A percentile compares a stretch with the other conserved stretches of the same genome.
Evolutionary conservation across 23 tunicate species (phyloP).

Genomic region (Trididemnum miniatum): DNA sequence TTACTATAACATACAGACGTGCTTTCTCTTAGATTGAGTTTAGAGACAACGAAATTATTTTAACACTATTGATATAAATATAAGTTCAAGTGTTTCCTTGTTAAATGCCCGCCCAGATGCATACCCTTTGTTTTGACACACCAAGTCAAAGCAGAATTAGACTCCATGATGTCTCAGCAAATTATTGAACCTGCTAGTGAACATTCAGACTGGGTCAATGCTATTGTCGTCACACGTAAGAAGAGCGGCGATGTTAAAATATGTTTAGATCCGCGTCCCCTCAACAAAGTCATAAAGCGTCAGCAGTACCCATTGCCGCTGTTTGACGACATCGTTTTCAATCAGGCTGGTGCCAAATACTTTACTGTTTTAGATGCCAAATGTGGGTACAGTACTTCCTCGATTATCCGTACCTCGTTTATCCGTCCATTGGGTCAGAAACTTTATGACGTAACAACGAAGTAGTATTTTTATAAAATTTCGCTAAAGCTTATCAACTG

Average conservation of each 20-base stretch:
- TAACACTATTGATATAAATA: too few relatives aligned
- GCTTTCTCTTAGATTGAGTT: too few relatives aligned
- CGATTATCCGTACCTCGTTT: too few relatives aligned
- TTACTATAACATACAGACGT: too few relatives aligned
- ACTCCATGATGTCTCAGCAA: not conserved
- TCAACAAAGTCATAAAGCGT: not conserved
- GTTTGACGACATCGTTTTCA: not conserved
- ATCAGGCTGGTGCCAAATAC: not conserved
- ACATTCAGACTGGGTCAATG: not conserved
- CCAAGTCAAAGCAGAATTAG: not conserved
- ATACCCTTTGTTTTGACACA: not conserved
- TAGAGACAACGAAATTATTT: too few relatives aligned
- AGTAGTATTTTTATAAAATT: too few relatives aligned
- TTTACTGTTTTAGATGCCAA: not conserved
- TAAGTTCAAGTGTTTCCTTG: too few relatives aligned
- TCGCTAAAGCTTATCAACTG: too few relatives aligned
- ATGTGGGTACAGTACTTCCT: too few relatives aligned
- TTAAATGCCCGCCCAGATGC: not conserved
- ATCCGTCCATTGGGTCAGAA: too few relatives aligned
- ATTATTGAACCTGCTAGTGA: not conserved
- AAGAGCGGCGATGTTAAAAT: not conserved
- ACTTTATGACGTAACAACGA: too few relatives aligned
- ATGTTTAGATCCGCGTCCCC: not conserved
- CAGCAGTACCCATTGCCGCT: not conserved
- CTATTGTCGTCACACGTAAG: not conserved